A percentile compares a stretch with the other conserved stretches of the same genome.
These are phyloP conservation scores for Hylyphantes graminicola DNA, from an alignment of 1,140 invertebrate genomes.

Conservation along the genomic window DNA sequence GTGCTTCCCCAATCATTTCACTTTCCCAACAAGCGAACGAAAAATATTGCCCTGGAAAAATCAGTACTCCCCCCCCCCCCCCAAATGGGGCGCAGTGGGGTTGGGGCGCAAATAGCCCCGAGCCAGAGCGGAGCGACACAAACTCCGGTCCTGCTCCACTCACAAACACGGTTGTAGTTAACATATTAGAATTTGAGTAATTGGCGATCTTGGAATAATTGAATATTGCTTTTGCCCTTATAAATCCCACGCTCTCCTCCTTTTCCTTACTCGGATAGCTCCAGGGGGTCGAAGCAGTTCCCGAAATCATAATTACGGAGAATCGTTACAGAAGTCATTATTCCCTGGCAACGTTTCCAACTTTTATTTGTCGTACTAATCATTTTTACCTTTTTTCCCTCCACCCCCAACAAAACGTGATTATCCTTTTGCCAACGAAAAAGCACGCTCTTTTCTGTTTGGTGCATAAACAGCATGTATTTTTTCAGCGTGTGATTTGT, in stretches of 20 bases:
- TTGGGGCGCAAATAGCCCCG: conserved; percentile 54
- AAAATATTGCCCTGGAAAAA: conserved; percentile 56
- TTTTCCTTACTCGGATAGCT: conserved; percentile 37
- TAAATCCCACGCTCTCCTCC: conserved; percentile 43
- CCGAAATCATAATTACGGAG: conserved; percentile 59
- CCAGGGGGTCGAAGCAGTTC: conserved; percentile 40
- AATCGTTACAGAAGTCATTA: conserved; percentile 60
- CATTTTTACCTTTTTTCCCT: conserved; percentile 54
- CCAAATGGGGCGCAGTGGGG: background rate
- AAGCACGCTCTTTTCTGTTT: conserved; percentile 1
- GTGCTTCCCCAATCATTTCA: conserved; percentile 48
- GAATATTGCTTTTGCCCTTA: conserved; percentile 60
- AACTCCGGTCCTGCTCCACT: conserved; percentile 49
- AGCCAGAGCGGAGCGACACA: conserved; percentile 31
- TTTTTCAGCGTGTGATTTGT: conserved; percentile 1
- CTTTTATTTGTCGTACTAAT: conserved; percentile 61
- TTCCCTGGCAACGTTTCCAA: conserved; percentile 52
- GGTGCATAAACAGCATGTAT: background rate
- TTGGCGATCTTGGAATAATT: conserved; percentile 60
- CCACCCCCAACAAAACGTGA: conserved; percentile 42
- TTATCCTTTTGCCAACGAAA: conserved; percentile 28
- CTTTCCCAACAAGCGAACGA: conserved; percentile 26
- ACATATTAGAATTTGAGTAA: conserved; percentile 61
- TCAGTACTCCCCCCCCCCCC: conserved; percentile 20
- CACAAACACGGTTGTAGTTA: conserved; percentile 60